phyloP scores from a whole-genome alignment of 2,797 vertebrate genomes.

The Gadopsis marmoratus region DNA sequence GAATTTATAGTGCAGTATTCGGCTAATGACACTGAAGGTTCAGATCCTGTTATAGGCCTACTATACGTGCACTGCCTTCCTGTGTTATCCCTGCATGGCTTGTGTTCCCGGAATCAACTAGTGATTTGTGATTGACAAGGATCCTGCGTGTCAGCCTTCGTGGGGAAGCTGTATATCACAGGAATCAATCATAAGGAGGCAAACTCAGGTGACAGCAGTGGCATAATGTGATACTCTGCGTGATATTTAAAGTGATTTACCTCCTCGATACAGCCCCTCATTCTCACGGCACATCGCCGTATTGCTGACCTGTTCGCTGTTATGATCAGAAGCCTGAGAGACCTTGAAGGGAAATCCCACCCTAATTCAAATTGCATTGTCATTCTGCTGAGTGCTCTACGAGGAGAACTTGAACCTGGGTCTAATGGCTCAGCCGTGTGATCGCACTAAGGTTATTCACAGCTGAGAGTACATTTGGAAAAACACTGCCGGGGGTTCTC shows the following conservation, averaged over 20 bases:
- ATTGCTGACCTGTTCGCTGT: conserved; percentile 70
- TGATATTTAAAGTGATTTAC: conserved; percentile 69
- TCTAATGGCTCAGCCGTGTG: conserved; percentile 50
- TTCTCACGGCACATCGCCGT: conserved; percentile 36
- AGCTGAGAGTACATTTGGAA: conserved; percentile 64
- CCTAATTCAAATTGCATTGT: conserved; percentile 71
- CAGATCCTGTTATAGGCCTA: not conserved
- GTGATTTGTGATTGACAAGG: conserved; percentile 65
- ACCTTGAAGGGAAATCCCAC: conserved; percentile 73
- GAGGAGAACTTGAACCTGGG: conserved; percentile 62
- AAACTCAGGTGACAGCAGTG: conserved; percentile 53
- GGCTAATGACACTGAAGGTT: conserved; percentile 38
- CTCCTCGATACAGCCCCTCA: conserved; percentile 6
- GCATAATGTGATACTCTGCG: conserved; percentile 50
- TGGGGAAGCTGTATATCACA: conserved; percentile 45
- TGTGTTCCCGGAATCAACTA: conserved; percentile 44
- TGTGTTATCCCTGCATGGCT: conserved; percentile 27
- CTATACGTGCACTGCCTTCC: conserved; percentile 4
- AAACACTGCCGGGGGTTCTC: conserved; percentile 51
- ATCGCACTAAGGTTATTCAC: conserved; percentile 52
- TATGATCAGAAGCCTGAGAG: conserved; percentile 65
- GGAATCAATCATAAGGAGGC: conserved; percentile 60
- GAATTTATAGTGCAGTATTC: conserved; percentile 51
- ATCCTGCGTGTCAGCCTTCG: conserved; percentile 30
- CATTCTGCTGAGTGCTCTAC: conserved; percentile 66